Percentiles rank a stretch among this genome's conserved stretches.
Evolutionary conservation across 64 coral and sea anemone genomes (phyloP).

Genomic region (Porites australiensis): DNA sequence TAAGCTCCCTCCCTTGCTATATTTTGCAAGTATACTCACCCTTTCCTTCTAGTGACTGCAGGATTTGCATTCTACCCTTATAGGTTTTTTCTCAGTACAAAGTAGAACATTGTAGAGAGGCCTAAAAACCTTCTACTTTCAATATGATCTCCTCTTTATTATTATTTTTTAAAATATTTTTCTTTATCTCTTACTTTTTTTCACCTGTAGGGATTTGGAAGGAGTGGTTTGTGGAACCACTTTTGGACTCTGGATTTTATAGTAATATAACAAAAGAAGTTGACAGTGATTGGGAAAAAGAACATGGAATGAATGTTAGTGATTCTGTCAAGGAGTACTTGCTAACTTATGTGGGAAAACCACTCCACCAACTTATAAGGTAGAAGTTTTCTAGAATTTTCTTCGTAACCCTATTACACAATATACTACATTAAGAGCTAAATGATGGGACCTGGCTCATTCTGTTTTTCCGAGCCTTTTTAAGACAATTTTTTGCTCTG

Average conservation of each 20-base stretch:
- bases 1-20: too few species aligned
- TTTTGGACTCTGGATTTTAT: conserved; percentile 64
- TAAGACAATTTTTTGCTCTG: too few species aligned
- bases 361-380: conserved; percentile 68
- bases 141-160: too few species aligned
- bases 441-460: background rate
- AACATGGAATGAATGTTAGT: conserved; percentile 70
- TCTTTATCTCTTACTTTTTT: background rate
- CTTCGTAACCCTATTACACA: background rate
- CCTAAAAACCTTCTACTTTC: too few species aligned
- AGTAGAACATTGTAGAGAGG: too few species aligned
- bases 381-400: background rate
- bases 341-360: conserved; percentile 84
- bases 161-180: too few species aligned
- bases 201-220: conserved; percentile 60
- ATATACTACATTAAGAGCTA: background rate
- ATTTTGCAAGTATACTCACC: too few species aligned
- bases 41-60: too few species aligned
- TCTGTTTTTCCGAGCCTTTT: too few species aligned
- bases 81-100: too few species aligned
- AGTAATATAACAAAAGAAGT: conserved; percentile 56
- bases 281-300: conserved; percentile 63
- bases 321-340: conserved; percentile 83
- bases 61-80: too few species aligned
- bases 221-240: conserved; percentile 70